Evolutionary conservation across 2,888 invertebrate genomes (phyloP).

Genomic region (Melieria crassipennis): DNA sequence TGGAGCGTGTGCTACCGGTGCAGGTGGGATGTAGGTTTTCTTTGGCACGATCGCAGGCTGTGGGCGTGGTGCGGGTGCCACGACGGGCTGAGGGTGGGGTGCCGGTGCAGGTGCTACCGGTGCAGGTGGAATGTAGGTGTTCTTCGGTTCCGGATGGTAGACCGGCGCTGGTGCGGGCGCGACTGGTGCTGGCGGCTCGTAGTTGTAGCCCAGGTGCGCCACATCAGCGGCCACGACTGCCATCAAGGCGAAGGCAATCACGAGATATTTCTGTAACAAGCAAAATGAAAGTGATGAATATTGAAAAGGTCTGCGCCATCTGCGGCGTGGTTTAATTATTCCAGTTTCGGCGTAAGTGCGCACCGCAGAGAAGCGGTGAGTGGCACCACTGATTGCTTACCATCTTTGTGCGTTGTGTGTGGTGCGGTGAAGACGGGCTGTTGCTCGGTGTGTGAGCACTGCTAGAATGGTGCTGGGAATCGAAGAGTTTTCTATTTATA

Average conservation of each 20-base stretch:
- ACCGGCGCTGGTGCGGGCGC: neutral
- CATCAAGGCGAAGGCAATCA: conserved; percentile 28
- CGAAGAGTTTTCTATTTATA: too few relatives aligned
- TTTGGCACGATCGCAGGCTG: conserved; percentile 1
- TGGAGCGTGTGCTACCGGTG: conserved; percentile 21
- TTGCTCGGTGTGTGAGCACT: too few relatives aligned
- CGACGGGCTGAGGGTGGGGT: conserved; percentile 12
- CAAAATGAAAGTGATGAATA: neutral
- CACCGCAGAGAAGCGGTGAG: too few relatives aligned
- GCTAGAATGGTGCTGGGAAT: too few relatives aligned
- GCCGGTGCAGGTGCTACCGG: neutral
- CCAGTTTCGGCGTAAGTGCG: too few relatives aligned
- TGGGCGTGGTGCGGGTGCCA: conserved; percentile 16
- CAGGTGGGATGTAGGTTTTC: neutral
- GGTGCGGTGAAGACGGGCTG: too few relatives aligned
- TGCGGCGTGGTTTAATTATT: too few relatives aligned
- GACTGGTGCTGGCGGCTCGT: conserved; percentile 26
- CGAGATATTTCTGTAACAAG: conserved; percentile 30
- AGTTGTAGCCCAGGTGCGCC: conserved; percentile 41
- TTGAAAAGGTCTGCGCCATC: too few relatives aligned
- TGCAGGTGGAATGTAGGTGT: conserved; percentile 18
- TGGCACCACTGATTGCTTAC: too few relatives aligned
- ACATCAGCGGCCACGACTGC: conserved; percentile 34
- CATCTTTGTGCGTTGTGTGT: too few relatives aligned
- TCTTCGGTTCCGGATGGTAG: conserved; percentile 14